Evolutionary conservation across 2,888 invertebrate species (phyloP).

Genomic region (Ligdia adustata): DNA sequence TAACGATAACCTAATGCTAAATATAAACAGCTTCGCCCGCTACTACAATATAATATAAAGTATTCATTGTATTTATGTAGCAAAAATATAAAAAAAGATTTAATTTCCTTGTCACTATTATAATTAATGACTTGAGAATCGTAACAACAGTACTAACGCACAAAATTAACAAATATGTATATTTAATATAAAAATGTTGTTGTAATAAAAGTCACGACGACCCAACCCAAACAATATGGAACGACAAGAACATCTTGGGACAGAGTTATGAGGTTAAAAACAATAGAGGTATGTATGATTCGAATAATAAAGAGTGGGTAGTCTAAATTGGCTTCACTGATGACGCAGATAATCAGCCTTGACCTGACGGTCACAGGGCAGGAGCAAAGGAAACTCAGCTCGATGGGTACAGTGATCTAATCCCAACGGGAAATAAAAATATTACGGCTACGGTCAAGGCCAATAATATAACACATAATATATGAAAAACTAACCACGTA

Average conservation of each 20-base stretch:
- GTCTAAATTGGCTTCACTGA: conserved; percentile 25
- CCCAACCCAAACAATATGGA: conserved; percentile 10
- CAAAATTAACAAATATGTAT: too few species aligned
- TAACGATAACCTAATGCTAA: too few species aligned
- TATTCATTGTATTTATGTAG: too few species aligned
- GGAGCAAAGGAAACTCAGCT: conserved; percentile 24
- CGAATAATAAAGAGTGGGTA: conserved; percentile 24
- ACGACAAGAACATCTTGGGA: conserved; percentile 7
- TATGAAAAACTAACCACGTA: neutral
- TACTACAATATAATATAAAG: too few species aligned
- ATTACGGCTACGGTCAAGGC: conserved; percentile 22
- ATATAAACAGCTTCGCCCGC: too few species aligned
- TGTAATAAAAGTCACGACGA: conserved; percentile 3
- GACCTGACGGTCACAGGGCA: conserved; percentile 30
- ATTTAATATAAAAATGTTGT: too few species aligned
- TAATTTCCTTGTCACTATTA: too few species aligned
- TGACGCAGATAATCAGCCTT: conserved; percentile 29
- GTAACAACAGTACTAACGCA: too few species aligned
- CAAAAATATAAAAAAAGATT: too few species aligned
- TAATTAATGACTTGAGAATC: too few species aligned
- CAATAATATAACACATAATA: neutral
- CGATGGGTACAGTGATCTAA: neutral
- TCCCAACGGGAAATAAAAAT: conserved; percentile 4
- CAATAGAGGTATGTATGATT: conserved; percentile 19
- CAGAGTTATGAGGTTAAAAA: conserved; percentile 20